Evolutionary conservation across 2,888 invertebrate genomes (phyloP).

Genomic region (Tetheella fluctuosa): DNA sequence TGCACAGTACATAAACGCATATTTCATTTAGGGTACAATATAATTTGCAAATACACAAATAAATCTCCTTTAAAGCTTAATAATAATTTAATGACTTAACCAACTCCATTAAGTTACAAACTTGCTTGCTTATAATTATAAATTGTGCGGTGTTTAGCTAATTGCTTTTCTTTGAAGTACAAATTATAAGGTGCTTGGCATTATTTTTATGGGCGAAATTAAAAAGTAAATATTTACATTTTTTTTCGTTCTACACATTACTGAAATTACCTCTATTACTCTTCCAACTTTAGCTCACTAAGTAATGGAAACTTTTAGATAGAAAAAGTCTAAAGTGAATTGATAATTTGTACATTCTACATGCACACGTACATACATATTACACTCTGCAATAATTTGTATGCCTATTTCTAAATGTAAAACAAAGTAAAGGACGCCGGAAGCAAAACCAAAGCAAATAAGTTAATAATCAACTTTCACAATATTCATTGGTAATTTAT

Average conservation of each 20-base stretch:
- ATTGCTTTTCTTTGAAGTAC: constrained; percentile 20
- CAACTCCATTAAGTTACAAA: constrained; percentile 55
- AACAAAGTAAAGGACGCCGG: too few species aligned
- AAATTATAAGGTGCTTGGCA: not conserved
- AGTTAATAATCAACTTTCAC: too few species aligned
- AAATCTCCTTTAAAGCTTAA: constrained; percentile 43
- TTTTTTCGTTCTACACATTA: too few species aligned
- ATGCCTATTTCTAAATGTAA: too few species aligned
- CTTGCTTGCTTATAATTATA: constrained; percentile 43
- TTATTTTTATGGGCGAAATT: not conserved
- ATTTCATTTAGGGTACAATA: constrained; percentile 1
- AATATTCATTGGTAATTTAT: too few species aligned
- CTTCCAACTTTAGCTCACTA: too few species aligned
- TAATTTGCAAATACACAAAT: constrained; percentile 38
- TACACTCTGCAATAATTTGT: too few species aligned
- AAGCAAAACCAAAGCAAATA: too few species aligned
- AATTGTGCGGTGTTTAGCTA: constrained; percentile 38
- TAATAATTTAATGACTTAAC: constrained; percentile 58
- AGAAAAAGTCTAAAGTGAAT: too few species aligned
- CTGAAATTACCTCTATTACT: not conserved
- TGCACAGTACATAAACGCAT: constrained; percentile 7
- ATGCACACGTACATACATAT: too few species aligned
- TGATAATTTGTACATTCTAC: too few species aligned
- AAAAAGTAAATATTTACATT: not conserved
- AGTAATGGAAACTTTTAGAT: too few species aligned